phyloP scores from a whole-genome alignment of 1,140 invertebrate species.

The Trichonephila clavata region DNA sequence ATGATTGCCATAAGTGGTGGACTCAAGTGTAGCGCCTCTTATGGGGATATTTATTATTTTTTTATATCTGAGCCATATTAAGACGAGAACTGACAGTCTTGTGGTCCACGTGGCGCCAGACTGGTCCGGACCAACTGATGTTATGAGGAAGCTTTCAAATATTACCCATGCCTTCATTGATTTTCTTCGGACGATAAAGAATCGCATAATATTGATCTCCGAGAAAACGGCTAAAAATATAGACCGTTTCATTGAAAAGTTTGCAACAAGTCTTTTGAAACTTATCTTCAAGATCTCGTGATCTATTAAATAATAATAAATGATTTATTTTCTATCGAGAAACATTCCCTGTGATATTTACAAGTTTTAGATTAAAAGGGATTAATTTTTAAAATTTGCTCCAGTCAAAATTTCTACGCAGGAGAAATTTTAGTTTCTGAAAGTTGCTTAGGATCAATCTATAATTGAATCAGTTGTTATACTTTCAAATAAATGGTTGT shows the following conservation, averaged over 20 bases:
- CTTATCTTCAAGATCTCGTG: neutral
- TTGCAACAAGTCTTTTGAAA: neutral
- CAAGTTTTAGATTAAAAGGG: no score
- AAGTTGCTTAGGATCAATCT: no score
- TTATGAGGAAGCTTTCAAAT: constrained; percentile 14
- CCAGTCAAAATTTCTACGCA: no score
- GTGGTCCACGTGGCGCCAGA: constrained; percentile 11
- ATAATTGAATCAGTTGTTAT: no score
- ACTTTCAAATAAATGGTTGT: no score
- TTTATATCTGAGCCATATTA: neutral
- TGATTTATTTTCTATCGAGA: no score
- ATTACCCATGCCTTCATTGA: constrained; percentile 10
- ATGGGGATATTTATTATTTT: neutral
- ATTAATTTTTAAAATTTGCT: no score
- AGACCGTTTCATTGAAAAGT: neutral
- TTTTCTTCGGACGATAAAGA: neutral
- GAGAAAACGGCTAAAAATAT: neutral
- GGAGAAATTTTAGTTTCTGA: no score
- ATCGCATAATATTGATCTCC: constrained; percentile 4
- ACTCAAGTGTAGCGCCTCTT: neutral
- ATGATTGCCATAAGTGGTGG: neutral
- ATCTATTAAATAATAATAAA: neutral
- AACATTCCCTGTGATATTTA: no score
- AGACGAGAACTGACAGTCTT: neutral
- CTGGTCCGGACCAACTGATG: neutral